A percentile compares a stretch with the other conserved stretches of the same genome.
Conservation (phyloP, 2,888 invertebrate genomes). For the Rapana venosa region DNA sequence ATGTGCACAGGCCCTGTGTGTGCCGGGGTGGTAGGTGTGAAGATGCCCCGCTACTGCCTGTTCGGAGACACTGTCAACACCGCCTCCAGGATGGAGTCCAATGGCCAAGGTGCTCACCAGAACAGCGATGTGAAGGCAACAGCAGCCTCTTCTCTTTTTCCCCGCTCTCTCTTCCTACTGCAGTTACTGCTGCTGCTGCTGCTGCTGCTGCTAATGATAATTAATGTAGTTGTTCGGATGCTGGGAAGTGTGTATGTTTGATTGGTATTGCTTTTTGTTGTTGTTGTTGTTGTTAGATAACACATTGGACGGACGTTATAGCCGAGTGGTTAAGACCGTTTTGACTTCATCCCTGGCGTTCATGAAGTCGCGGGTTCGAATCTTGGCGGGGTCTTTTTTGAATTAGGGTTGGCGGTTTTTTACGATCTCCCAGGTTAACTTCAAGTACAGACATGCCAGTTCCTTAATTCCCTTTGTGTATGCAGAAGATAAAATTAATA, state of each 20-base stretch:
- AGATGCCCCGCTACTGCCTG: constrained; percentile 27
- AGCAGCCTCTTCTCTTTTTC: not conserved
- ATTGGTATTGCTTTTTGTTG: not conserved
- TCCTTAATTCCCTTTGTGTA: no score
- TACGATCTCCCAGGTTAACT: no score
- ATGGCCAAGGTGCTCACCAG: not conserved
- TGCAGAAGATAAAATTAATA: no score
- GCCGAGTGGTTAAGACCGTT: no score
- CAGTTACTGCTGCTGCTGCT: not conserved
- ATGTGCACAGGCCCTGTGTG: constrained; percentile 13
- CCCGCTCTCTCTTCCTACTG: not conserved
- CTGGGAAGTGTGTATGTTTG: not conserved
- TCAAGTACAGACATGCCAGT: no score
- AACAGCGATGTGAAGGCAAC: no score
- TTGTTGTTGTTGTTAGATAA: not conserved
- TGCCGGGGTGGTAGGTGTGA: constrained; percentile 23
- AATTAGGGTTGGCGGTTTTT: no score
- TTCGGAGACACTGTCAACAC: constrained; percentile 18
- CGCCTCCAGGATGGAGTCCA: constrained; percentile 11
- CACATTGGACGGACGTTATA: no score
- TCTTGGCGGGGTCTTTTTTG: no score
- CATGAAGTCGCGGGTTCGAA: no score
- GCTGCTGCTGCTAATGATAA: not conserved
- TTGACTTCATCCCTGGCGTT: no score
- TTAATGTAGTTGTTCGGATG: not conserved